phyloP scores from a whole-genome alignment of 2,113 vertebrate genomes.

The Leucosticte australis region DNA sequence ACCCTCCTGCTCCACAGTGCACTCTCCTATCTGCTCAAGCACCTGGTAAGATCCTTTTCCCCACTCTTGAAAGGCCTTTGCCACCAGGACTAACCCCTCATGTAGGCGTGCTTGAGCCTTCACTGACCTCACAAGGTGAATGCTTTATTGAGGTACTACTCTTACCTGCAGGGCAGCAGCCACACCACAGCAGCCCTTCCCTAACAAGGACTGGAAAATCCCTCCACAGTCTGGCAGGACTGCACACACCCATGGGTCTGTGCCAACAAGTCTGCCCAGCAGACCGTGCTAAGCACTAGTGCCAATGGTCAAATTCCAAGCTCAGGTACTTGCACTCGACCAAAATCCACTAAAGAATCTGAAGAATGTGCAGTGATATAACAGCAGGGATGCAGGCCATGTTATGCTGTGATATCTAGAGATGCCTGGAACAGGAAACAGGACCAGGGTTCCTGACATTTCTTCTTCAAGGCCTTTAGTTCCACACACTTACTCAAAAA shows the following conservation, averaged over 20 bases:
- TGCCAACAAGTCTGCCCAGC: constrained; percentile 18
- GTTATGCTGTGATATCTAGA: neutral
- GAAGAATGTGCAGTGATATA: neutral
- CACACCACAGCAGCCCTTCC: neutral
- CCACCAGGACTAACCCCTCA: neutral
- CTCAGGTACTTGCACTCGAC: neutral
- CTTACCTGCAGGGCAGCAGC: neutral
- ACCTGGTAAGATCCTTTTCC: neutral
- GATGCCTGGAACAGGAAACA: neutral
- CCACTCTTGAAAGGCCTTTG: neutral
- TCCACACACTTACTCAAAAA: neutral
- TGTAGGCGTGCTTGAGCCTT: fast-evolving
- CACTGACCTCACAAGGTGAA: neutral
- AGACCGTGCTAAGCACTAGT: neutral
- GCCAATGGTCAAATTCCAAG: constrained; percentile 17
- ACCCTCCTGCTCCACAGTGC: neutral
- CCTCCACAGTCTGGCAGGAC: neutral
- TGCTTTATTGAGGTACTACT: neutral
- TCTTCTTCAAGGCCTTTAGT: neutral
- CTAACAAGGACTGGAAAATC: constrained; percentile 47
- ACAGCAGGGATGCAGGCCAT: neutral
- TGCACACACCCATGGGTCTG: neutral
- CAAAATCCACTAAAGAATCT: neutral
- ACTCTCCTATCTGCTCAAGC: neutral
- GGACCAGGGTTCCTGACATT: neutral